These are phyloP conservation scores for Cephonodes hylas DNA, from an alignment of 2,888 invertebrate species.

Conservation along the genomic window DNA sequence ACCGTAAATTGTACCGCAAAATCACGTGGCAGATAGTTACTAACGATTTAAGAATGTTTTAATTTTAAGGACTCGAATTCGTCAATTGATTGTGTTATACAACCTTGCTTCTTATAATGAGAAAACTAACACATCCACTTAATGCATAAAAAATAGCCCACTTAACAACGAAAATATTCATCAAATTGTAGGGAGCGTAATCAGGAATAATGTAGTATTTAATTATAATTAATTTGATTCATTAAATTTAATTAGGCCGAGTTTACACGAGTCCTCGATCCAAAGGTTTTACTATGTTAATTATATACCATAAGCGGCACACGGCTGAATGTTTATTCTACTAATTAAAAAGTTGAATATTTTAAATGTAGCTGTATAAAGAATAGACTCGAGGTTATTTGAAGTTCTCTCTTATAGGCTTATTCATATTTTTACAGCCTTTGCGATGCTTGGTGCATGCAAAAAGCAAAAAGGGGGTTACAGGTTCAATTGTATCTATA, in stretches of 20 bases:
- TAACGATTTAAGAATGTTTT: no score
- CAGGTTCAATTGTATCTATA: no score
- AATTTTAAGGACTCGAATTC: no score
- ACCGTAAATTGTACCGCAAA: no score
- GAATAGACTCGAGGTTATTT: constrained; percentile 1
- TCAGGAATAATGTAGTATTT: constrained; percentile 6
- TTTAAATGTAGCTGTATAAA: background rate
- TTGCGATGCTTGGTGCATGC: background rate
- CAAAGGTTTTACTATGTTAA: constrained; percentile 9
- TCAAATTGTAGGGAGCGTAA: background rate
- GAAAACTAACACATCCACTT: background rate
- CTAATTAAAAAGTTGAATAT: constrained; percentile 11
- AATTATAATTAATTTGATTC: constrained; percentile 10
- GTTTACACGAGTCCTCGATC: constrained; percentile 10
- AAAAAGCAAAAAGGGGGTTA: no score
- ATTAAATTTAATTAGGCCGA: constrained; percentile 10
- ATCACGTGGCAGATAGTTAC: no score
- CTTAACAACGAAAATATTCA: background rate
- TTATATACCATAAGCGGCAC: constrained; percentile 8
- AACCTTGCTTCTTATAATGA: background rate
- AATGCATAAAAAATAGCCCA: background rate
- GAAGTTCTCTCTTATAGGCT: background rate
- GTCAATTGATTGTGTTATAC: background rate
- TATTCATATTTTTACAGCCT: background rate
- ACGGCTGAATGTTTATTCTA: constrained; percentile 2